Evolutionary conservation across 2,888 invertebrate species (phyloP), one percentile per base, ranked within the genome.

Genomic region (Chaetoderma sp.): DNA sequence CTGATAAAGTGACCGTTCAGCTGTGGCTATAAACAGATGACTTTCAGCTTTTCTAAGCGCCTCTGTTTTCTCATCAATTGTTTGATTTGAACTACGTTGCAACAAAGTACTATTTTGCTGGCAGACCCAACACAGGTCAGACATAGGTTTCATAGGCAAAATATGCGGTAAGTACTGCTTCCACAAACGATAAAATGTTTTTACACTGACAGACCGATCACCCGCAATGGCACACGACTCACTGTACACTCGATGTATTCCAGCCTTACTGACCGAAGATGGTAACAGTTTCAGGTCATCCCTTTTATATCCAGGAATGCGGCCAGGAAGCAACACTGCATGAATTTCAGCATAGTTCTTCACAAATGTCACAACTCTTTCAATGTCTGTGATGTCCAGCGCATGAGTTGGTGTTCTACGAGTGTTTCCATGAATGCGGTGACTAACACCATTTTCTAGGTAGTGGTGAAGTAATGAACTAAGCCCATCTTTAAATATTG

Each of bases 51-150:
- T n/a, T n/a, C n/a, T n/a, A n/a, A n/a, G n/a, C n/a, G n/a, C n/a
- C n/a, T n/a, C n/a, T n/a, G n/a, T n/a, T n/a, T n/a, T n/a, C n/a
- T n/a, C n/a, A n/a, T n/a, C n/a, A n/a, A n/a, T n/a, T n/a, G n/a
- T n/a, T n/a, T n/a, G 56, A 45, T 60, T 61, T 2, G 57, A 50
- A 27, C 57, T 42, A 3, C 45, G 30, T 16, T 32, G 44, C 6
- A 64, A 42, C n/a, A 28, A 1, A 3, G 57, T 28, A 32, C 58
- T 63, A 32, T 70, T 65, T 16, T 63, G 39, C 33, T 70, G 70
- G 36, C 69, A 67, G 21, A 27, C 57, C 67, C 67, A 70, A 42
- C 72, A 72, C 2, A 68, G 54, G 39, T 69, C 67, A 0, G 71
- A 67, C 42, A 61, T 63, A 0, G 68, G 68, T 30, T 21, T 25